Base-by-base conservation (phyloP, 2,888 invertebrate species). In the Norana najaformis region DNA sequence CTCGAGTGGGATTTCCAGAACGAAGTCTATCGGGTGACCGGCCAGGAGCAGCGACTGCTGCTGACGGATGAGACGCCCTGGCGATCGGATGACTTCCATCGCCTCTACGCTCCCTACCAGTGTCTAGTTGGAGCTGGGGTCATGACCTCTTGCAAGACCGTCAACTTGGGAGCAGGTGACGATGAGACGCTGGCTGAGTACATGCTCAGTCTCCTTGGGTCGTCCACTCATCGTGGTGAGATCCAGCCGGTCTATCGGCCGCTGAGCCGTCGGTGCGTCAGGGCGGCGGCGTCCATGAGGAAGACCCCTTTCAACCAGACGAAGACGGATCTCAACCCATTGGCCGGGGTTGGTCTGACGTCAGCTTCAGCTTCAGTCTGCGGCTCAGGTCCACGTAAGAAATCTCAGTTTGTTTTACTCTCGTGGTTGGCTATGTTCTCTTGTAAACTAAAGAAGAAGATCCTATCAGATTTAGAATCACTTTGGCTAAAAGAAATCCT, bases 1-100 rank as follows among this genome's bases (percentile, higher is more conserved):
- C 69, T 92, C 20, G 91, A 92, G 39, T 91, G 91, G 91, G 92
- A 92, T 89, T 92, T 39, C 34, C n/a, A n/a, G 35, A n/a, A 30
- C 36, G 85, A 37, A 13, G 47, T 34, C 35, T 90, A 90, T n/a
- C 36, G 47, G 16, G 8, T 90, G 16, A 47, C 3, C 23, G 34
- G 34, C 47, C 88, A 34, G 30, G 41, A 41, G 34, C 34, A 34
- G 41, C 34, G 34, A 1, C 41, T 36, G n/a, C 6, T 89, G 13
- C 89, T 89, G 88, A 30, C 47, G 34, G 89, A 53, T 5, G 88
- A 39, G 69, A 18, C n/a, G 35, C 16, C 16, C 23, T 30, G 30
- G 34, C 39, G 69, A 6, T 11, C 23, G 47, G 89, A 89, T 13
- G 91, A 91, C 35, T 88, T 90, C 47, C 90, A 90, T 88, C 88